These are phyloP conservation scores for Oceanites oceanicus DNA, from an alignment of 2,113 vertebrate species.

Conservation along the genomic window DNA sequence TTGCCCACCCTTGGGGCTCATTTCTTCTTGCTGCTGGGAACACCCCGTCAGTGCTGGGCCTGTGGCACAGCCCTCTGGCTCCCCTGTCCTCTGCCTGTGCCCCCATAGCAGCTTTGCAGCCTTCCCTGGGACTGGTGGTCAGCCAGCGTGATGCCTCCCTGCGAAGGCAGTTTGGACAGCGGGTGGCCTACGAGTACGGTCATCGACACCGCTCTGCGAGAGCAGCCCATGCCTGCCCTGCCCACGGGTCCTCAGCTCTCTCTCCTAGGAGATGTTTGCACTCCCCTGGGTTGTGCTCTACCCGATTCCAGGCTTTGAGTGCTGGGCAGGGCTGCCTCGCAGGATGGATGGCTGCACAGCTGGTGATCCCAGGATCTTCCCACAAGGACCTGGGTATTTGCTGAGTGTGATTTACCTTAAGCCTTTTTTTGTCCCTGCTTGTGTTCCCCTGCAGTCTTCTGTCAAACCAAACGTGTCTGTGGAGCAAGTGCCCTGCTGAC, in stretches of 20 bases:
- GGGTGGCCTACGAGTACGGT: rapidly evolving
- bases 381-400: background rate
- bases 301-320: background rate
- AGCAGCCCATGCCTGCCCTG: too few relatives aligned
- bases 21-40: background rate
- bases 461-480: background rate
- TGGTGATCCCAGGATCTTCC: background rate
- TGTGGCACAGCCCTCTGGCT: background rate
- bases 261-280: background rate
- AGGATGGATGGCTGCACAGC: background rate
- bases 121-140: background rate
- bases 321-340: background rate
- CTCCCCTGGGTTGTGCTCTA: background rate
- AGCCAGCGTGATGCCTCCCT: rapidly evolving
- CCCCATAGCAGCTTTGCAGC: background rate
- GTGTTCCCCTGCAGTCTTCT: background rate
- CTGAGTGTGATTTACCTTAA: background rate
- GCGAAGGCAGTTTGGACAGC: background rate
- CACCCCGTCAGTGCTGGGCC: background rate
- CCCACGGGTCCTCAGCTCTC: background rate
- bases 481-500: background rate
- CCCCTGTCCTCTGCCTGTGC: rapidly evolving
- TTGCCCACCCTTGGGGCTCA: rapidly evolving
- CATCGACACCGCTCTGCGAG: rapidly evolving
- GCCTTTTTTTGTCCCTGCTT: background rate